Evolutionary conservation across 2,797 vertebrate species (phyloP), one percentile per base, ranked within the genome.

Genomic region (Cephalopachus bancanus): DNA sequence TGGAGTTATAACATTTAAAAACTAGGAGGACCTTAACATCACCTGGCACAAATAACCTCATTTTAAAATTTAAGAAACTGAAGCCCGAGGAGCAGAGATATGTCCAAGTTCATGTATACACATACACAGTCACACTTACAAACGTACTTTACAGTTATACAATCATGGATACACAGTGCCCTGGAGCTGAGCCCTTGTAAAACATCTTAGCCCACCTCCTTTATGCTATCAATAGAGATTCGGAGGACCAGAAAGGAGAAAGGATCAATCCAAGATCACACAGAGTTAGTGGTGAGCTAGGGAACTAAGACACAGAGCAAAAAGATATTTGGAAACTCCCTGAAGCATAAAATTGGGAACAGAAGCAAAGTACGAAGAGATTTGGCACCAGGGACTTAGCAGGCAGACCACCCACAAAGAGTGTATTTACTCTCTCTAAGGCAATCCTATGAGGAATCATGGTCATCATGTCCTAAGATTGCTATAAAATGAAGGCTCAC

Each of bases 301-400:
- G 9, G 60, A 91, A 83, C 44, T 60, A 49, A 93, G 20, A 75
- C 11, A 88, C 17, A 83, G n/a, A 89, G 3, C 8, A 87, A 74
- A 51, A 83, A n/a, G 37, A 19, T 75, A 60, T 79, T 86, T 83
- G 59, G 51, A 62, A 97, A 94, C 14, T 89, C 10, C 79, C 60
- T 93, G 55, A 93, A 94, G 19, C 20, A 60, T 83, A 62, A 94
- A 69, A 15, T 84, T 85, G 72, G 22, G 26, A 1, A 78, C 72
- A 57, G 59, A 95, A 93, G 44, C n/a, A 75, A 91, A 95, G 33
- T 24, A 53, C 81, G 20, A 84, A 14, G 24, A 72, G 64, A 95
- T 62, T 91, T 91, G 84, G 24, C 16, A 84, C 15, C 15, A 84
- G 28, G 57, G 26, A 15, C 24, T 94, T 86, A 93, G 12, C 33